Conservation (phyloP, 2,113 vertebrate genomes). For the Pelecanus crispus region DNA sequence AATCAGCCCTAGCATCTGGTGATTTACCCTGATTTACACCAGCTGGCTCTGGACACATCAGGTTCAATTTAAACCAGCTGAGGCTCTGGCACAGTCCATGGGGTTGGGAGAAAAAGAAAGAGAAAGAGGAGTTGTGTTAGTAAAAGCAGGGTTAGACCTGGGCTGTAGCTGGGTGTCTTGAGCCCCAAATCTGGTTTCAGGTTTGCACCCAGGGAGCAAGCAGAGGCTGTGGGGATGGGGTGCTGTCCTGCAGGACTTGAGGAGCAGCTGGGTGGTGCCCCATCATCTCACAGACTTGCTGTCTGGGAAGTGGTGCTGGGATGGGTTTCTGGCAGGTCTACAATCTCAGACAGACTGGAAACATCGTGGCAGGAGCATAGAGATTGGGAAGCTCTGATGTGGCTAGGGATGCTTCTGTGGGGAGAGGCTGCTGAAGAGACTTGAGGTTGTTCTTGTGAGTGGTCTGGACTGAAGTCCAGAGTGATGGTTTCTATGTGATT, state of each 20-base stretch:
- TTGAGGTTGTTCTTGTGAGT: neutral
- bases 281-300: neutral
- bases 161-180: neutral
- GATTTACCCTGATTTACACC: neutral
- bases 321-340: neutral
- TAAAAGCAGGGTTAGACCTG: neutral
- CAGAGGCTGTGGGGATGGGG: neutral
- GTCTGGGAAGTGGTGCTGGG: neutral
- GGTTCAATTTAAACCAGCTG: neutral
- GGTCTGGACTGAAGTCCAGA: neutral
- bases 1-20: neutral
- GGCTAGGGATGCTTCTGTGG: neutral
- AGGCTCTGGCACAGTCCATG: neutral
- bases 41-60: neutral
- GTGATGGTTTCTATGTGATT: neutral
- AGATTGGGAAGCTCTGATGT: neutral
- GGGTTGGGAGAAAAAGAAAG: neutral
- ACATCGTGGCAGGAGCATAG: accelerated
- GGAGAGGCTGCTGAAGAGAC: neutral
- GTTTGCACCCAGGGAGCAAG: too few species aligned
- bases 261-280: neutral
- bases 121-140: neutral
- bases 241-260: neutral
- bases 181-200: neutral
- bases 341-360: neutral